phyloP scores from a whole-genome alignment of 2,113 vertebrate species.

The Shinisaurus crocodilurus region DNA sequence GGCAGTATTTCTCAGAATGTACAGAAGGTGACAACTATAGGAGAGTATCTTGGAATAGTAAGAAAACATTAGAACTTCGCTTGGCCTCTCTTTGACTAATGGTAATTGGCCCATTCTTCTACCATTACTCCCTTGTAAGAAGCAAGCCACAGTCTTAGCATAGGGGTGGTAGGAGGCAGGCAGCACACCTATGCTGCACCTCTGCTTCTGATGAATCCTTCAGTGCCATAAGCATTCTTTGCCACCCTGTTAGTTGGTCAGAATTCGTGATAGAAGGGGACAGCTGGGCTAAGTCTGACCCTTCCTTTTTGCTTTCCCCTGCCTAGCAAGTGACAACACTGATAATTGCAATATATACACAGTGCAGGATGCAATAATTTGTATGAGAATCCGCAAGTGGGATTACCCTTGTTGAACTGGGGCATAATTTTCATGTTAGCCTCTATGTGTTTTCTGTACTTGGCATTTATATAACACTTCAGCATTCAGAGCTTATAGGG shows the following conservation, averaged over 20 bases:
- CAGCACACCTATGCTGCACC: too few relatives aligned
- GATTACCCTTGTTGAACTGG: not conserved
- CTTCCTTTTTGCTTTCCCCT: not conserved
- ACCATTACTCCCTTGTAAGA: not conserved
- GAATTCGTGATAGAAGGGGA: not conserved
- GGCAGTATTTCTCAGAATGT: not conserved
- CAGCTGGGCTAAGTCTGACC: not conserved
- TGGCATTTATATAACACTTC: not conserved
- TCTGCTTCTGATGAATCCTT: too few relatives aligned
- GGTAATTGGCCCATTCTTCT: not conserved
- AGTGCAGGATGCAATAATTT: not conserved
- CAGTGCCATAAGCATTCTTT: too few relatives aligned
- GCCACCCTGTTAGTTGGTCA: too few relatives aligned
- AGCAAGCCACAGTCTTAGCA: not conserved
- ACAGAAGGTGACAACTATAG: not conserved
- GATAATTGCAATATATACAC: not conserved
- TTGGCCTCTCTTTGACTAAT: fast-evolving
- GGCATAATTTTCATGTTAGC: not conserved
- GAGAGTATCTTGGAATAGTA: not conserved
- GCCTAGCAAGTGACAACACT: not conserved
- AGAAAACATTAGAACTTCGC: not conserved
- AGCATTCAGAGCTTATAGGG: not conserved
- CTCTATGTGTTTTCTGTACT: not conserved
- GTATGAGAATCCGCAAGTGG: not conserved
- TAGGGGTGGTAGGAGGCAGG: too few relatives aligned